Percentiles rank a stretch among this genome's conserved stretches.
These are phyloP conservation scores for Alcis repandata DNA, from an alignment of 2,888 invertebrate genomes.

Conservation along the genomic window DNA sequence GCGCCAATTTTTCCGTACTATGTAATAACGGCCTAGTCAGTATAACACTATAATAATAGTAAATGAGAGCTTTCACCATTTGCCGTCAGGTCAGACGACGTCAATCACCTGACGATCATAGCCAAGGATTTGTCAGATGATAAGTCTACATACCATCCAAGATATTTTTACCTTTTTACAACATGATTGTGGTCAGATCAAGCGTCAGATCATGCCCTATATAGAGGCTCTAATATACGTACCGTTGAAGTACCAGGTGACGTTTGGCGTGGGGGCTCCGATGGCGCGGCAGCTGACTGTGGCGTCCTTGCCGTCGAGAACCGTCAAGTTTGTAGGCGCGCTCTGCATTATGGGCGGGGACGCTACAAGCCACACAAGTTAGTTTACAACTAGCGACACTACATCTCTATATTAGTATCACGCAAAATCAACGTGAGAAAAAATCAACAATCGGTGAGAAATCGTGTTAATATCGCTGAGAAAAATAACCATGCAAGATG, in stretches of 20 bases:
- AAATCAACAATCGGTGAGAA: constrained; percentile 25
- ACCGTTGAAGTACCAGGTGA: constrained; percentile 97
- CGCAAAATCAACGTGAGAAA: constrained; percentile 38
- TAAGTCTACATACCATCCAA: too few relatives aligned
- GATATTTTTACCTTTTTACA: too few relatives aligned
- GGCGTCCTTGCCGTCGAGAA: constrained; percentile 97
- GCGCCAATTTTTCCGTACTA: too few relatives aligned
- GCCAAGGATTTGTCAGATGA: too few relatives aligned
- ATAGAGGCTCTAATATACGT: constrained; percentile 61
- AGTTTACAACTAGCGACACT: constrained; percentile 57
- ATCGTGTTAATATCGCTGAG: constrained; percentile 17
- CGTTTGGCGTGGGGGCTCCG: constrained; percentile 96
- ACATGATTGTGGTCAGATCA: too few relatives aligned
- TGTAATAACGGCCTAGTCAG: too few relatives aligned
- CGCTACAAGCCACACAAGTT: constrained; percentile 89
- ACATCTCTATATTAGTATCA: constrained; percentile 34
- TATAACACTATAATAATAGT: too few relatives aligned
- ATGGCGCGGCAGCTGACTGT: constrained; percentile 94
- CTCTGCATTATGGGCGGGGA: constrained; percentile 95
- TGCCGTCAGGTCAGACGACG: too few relatives aligned
- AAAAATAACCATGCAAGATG: constrained; percentile 26
- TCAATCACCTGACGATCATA: too few relatives aligned
- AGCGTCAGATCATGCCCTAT: too few relatives aligned
- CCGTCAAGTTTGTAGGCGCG: constrained; percentile 94
- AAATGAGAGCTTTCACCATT: too few relatives aligned